Percentiles rank a stretch among this genome's conserved stretches.
Evolutionary conservation across 2,888 invertebrate genomes (phyloP).

Genomic region (Drosophila helvetica): DNA sequence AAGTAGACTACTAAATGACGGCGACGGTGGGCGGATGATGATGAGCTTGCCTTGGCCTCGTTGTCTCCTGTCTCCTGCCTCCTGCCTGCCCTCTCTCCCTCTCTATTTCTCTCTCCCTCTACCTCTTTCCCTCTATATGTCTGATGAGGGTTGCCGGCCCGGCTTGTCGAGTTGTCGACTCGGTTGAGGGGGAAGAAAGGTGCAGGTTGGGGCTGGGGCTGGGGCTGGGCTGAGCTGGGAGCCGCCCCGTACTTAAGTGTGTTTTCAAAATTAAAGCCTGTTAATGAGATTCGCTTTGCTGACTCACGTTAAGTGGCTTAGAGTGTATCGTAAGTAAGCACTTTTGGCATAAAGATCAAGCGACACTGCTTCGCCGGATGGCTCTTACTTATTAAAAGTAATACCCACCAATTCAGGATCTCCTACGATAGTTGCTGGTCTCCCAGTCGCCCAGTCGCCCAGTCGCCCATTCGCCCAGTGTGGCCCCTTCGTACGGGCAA

Average conservation of each 20-base stretch:
- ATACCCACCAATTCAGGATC: slow-evolving; percentile 62
- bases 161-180: slow-evolving; percentile 46
- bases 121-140: slow-evolving; percentile 7
- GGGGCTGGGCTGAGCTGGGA: neutral
- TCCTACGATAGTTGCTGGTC: slow-evolving; percentile 19
- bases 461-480: neutral
- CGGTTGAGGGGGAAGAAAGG: slow-evolving; percentile 18
- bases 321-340: slow-evolving; percentile 78
- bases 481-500: slow-evolving; percentile 3
- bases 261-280: slow-evolving; percentile 79
- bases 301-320: slow-evolving; percentile 79
- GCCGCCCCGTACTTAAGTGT: slow-evolving; percentile 69
- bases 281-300: slow-evolving; percentile 79
- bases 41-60: slow-evolving; percentile 32
- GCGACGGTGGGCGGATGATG: slow-evolving; percentile 48
- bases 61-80: neutral
- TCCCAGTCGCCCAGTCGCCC: neutral
- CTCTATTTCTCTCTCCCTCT: neutral
- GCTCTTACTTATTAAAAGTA: slow-evolving; percentile 70
- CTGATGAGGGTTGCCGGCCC: slow-evolving; percentile 42
- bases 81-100: neutral
- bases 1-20: slow-evolving; percentile 79
- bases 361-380: slow-evolving; percentile 25
- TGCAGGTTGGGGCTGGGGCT: neutral
- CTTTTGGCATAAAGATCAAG: slow-evolving; percentile 61